Conservation (phyloP, 2,888 invertebrate species). For the Subacronicta megacephala region DNA sequence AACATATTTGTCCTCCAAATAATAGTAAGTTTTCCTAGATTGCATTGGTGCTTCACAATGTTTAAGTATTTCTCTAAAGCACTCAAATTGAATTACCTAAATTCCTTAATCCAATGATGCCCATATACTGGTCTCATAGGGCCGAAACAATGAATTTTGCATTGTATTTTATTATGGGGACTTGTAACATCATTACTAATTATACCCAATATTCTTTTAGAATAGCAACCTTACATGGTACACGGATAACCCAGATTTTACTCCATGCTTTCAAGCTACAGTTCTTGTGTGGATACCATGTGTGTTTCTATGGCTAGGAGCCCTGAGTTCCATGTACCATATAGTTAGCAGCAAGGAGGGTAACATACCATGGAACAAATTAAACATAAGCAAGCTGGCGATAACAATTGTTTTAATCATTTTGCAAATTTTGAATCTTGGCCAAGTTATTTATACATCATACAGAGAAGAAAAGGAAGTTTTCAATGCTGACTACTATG, state of each 20-base stretch:
- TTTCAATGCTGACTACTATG: conserved; percentile 80
- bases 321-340: conserved; percentile 93
- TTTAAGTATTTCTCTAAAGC: too few species aligned
- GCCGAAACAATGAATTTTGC: too few species aligned
- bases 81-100: too few species aligned
- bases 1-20: too few species aligned
- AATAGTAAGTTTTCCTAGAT: too few species aligned
- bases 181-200: too few species aligned
- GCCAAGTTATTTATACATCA: conserved; percentile 88
- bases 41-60: too few species aligned
- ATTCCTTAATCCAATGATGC: too few species aligned
- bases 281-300: conserved; percentile 96
- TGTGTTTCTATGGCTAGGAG: conserved; percentile 93
- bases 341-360: conserved; percentile 92
- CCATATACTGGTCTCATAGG: too few species aligned
- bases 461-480: conserved; percentile 83
- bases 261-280: conserved; percentile 97
- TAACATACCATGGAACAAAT: conserved; percentile 93
- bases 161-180: too few species aligned
- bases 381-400: conserved; percentile 92
- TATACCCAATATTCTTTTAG: conserved; percentile 90
- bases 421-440: conserved; percentile 91
- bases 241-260: conserved; percentile 94
- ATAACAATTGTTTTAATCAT: conserved; percentile 90
- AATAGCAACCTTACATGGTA: conserved; percentile 93